Base-by-base conservation (phyloP, 2,888 invertebrate genomes). In the Agonopterix subpropinquella region DNA sequence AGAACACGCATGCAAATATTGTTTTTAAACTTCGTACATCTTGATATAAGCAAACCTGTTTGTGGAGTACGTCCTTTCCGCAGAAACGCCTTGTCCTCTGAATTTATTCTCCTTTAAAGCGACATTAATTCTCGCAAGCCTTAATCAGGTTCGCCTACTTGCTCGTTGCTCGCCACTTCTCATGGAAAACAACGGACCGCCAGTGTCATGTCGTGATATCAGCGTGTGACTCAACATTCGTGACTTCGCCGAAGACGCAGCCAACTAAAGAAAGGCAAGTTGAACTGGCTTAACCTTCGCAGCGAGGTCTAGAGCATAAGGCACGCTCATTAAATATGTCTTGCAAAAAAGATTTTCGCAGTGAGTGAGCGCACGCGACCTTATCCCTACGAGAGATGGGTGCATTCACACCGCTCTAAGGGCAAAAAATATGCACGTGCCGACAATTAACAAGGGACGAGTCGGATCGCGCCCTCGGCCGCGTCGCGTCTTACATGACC, bases 401-500 rank as follows among this genome's bases (percentile, higher is more conserved):
- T 73, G 77, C 76, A 72, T 77, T 77, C 73, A 77, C 73, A 64
- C 65, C 61, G 62, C 57, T 56, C 51, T 42, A 11, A 11, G 52
- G 59, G 66, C 68, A 77, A 80, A 80, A 82, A 80, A 73, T 69
- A 65, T 77, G 73, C 88, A 77, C 87, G 85, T 80, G 88, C 85
- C 85, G 70, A 59, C 78, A 77, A 84, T 88, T 87, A 86, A 76
- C 58, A 65, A 67, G 79, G 77, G 78, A 70, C 70, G 63, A 68
- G 64, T 64, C 64, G 59, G 56, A 53, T 59, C 61, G 73, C 70
- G 75, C 70, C 69, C 64, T 64, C 59, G 56, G 53, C 59, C 61
- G 72, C 71, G 74, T 70, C 68, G 52, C 64, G 80, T 73, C 67
- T 54, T 78, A 69, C 76, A 60, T 80, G 82, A 70, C 67, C 70